Conservation (phyloP, 1,140 invertebrate genomes). For the Hormaphis cornu region DNA sequence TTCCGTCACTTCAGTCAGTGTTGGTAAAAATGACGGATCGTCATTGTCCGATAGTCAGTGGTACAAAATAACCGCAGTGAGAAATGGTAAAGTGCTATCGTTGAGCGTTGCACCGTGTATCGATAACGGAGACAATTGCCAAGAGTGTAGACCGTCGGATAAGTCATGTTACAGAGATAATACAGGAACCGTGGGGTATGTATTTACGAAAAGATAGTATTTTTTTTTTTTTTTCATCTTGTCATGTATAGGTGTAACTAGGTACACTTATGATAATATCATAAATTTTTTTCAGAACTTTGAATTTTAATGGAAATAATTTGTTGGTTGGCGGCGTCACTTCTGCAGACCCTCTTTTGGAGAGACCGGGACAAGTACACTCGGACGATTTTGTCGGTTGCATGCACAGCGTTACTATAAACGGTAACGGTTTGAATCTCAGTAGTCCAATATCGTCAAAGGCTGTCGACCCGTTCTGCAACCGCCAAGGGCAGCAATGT, state of each 20-base stretch:
- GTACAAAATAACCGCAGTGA: constrained; percentile 82
- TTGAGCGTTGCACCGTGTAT: constrained; percentile 68
- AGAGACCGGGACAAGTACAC: constrained; percentile 75
- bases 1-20: constrained; percentile 67
- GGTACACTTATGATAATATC: not conserved
- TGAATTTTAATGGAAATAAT: constrained; percentile 86
- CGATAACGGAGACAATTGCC: constrained; percentile 74
- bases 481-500: constrained; percentile 52
- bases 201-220: no score
- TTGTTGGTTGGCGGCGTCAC: constrained; percentile 75
- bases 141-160: constrained; percentile 73
- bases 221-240: constrained; percentile 1
- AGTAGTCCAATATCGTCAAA: constrained; percentile 61
- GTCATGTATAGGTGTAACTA: not conserved
- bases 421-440: constrained; percentile 69
- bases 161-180: constrained; percentile 70
- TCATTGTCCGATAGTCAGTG: constrained; percentile 75
- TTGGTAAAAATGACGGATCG: constrained; percentile 48
- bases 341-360: constrained; percentile 71
- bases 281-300: constrained; percentile 53
- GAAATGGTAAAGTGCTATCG: constrained; percentile 76
- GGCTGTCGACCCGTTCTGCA: constrained; percentile 65
- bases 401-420: constrained; percentile 78
- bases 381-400: constrained; percentile 90
- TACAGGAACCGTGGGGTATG: constrained; percentile 72